These are phyloP conservation scores for Pipistrellus pipistrellus DNA, from an alignment of 2,797 vertebrate species.

Conservation along the genomic window DNA sequence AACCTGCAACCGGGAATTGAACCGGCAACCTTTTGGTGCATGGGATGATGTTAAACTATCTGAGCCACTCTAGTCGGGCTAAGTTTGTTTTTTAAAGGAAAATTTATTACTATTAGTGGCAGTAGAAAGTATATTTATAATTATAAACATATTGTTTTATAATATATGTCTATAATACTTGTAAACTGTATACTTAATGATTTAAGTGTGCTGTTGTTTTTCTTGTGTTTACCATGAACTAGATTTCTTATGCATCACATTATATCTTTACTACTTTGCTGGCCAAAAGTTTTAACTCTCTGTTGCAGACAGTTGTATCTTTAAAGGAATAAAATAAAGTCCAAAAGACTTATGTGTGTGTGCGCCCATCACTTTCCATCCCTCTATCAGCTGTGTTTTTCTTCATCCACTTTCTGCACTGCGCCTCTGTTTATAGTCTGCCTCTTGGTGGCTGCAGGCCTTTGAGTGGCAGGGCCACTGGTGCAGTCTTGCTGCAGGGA, in stretches of 20 bases:
- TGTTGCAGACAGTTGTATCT: too few species aligned
- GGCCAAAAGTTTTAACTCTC: too few species aligned
- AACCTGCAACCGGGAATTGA: background rate
- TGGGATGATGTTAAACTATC: background rate
- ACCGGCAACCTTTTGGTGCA: background rate
- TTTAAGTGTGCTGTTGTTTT: too few species aligned
- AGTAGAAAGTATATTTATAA: background rate
- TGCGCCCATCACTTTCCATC: background rate
- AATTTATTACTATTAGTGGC: background rate
- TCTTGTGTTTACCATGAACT: too few species aligned
- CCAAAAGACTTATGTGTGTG: too few species aligned
- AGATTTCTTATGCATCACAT: too few species aligned
- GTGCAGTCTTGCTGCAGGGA: background rate
- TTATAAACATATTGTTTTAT: background rate
- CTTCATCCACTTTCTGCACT: background rate
- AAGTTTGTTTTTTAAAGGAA: slow-evolving; percentile 15
- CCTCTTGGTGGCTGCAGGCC: background rate
- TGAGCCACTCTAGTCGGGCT: too few species aligned
- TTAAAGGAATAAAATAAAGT: too few species aligned
- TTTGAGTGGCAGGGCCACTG: background rate
- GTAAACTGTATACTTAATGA: too few species aligned
- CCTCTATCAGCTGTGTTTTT: background rate
- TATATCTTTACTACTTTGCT: too few species aligned
- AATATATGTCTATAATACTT: background rate
- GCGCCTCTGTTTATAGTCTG: background rate